A percentile compares a stretch with the other conserved stretches of the same genome.
Evolutionary conservation across 2,113 vertebrate genomes (phyloP).

Genomic region (Noturus placidus): DNA sequence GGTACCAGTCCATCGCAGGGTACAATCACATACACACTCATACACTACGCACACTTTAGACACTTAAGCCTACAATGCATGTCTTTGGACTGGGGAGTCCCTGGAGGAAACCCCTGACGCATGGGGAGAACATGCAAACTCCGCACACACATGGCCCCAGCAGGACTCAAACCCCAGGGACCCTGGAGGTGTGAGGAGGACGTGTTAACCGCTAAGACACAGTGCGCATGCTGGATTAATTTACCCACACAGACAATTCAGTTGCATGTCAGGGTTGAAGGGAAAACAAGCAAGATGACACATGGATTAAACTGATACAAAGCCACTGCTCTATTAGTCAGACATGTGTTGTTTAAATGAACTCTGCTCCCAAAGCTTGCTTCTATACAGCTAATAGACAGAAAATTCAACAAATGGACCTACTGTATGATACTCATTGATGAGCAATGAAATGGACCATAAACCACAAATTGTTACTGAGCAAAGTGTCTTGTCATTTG

Average conservation of each 20-base stretch:
- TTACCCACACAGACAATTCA: neutral
- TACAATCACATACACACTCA: too few species aligned
- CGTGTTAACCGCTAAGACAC: too few species aligned
- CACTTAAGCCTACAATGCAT: too few species aligned
- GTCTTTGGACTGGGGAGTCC: too few species aligned
- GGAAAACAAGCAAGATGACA: conserved; percentile 19
- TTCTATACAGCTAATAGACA: neutral
- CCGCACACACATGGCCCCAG: too few species aligned
- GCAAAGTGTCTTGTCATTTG: neutral
- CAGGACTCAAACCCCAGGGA: too few species aligned
- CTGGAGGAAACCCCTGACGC: too few species aligned
- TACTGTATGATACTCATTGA: neutral
- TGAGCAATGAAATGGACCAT: neutral
- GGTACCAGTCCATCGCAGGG: too few species aligned
- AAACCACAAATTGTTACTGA: neutral
- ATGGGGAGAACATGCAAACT: too few species aligned
- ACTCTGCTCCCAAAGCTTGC: neutral
- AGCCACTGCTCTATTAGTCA: conserved; percentile 33
- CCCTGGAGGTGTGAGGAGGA: too few species aligned
- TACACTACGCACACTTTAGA: too few species aligned
- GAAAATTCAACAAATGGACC: neutral
- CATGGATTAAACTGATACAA: conserved; percentile 26
- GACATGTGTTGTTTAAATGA: conserved; percentile 5
- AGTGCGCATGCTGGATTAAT: conserved; percentile 22
- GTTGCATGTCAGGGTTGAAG: conserved; percentile 35